Evolutionary conservation across 2,113 vertebrate genomes (phyloP), one percentile per base, ranked within the genome.

Genomic region (Spizaetus ornatus): DNA sequence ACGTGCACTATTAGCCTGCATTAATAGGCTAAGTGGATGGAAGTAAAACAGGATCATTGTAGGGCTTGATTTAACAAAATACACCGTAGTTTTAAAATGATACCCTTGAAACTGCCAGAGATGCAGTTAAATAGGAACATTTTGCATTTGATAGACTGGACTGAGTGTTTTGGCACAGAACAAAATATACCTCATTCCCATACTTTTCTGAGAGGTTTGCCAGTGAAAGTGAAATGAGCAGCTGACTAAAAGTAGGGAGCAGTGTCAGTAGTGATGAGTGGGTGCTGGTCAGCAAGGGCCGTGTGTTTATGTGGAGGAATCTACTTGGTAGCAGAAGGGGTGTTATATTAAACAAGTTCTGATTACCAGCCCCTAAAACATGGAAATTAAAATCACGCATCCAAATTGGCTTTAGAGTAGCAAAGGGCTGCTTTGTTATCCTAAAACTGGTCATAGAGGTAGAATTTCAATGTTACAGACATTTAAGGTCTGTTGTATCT

Each of bases 1-100:
- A 99, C 98, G 94, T 53, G 94, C 94, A 36, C 67, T 88, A 76
- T 97, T 89, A 95, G 95, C 88, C 91, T 95, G 96, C 95, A 90
- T 96, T 96, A 96, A 96, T 84, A 81, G 95, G 93, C 93, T 97
- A 95, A 97, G 79, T 95, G 93, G 91, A 70, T 93, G 96, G 82
- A 95, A 95, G 78, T 83, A 80, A 95, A 96, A 53, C 65, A 19
- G 88, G 88, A 90, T 90, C 86, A 16, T 89, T 92, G 82, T 56
- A 88, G 86, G 52, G 96, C 79, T 90, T 86, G 59, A 67, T 87
- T 88, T 69, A 63, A 91, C 72, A 66, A 74, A 97, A 82, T 72
- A 66, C 4, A 42, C 65, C 10, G 36, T 38, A 38, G 58, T 72
- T 91, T 90, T 82, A 73, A 73, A 87, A 10, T 23, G 6, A 66